Base-by-base conservation (phyloP, 2,888 invertebrate genomes). In the Salpingus planirostris region DNA sequence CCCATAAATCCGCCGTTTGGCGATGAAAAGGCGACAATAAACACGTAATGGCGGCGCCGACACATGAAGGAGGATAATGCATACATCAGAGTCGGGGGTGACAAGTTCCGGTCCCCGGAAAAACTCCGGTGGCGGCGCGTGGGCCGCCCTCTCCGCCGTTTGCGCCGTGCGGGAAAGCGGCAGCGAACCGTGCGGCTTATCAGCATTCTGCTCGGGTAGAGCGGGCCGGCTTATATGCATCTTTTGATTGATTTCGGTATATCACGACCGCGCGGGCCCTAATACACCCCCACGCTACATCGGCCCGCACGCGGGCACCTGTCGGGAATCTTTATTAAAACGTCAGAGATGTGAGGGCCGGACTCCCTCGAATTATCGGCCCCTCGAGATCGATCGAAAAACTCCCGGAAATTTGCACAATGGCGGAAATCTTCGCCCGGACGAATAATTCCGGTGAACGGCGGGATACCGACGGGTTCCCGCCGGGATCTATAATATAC, bases 231-330 rank as follows among this genome's bases (percentile, higher is more conserved):
- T 41, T 43, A 40, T 48, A 46, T 44, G 46, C 46, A 42, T 43
- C 44, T 42, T 46, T 48, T 48, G 48, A 50, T 47, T 48, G 50
- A 50, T 50, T 48, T 34, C 36, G 34, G 38, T 27, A 38, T 38
- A 31, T 35, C 25, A 33, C 13, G 24, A 24, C 29, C 24, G 26
- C 35, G 18, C 27, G 26, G 33, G 29, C 31, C 31, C 34, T 26
- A 31, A 34, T 33, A 36, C 23, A 14, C 27, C 31, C 29, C 32
- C 36, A 29, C 27, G 27, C 25, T 33, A 28, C 24, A 25, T 26
- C 27, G 33, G 8, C 18, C 5, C 18, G 8, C 18, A 18, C 18
- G 8, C 18, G 8, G 5, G 8, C 18, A 18, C 49, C 46, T 46
- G 41, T 42, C 39, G 41, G 43, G 41, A 40, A 46, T 42, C 38